Evolutionary conservation across 2,888 invertebrate genomes (phyloP), one percentile per base, ranked within the genome.

Genomic region (Endotricha flammealis): DNA sequence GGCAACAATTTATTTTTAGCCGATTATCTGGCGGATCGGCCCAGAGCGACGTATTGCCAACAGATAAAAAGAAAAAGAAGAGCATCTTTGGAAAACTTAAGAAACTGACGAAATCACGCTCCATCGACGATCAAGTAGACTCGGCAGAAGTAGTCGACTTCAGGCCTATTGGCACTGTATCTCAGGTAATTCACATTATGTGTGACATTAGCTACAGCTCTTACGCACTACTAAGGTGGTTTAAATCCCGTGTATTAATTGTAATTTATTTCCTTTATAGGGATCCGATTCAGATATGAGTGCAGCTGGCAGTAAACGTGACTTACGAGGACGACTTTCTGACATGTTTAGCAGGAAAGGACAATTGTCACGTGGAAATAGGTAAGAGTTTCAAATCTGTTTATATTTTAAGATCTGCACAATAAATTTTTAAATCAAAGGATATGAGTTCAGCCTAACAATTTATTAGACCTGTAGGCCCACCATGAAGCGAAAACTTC

Each of bases 21-120:
- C 91, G 95, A 25, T 78, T 95, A 50, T 96, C 95, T 0, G 93
- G 92, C 27, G 94, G 94, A 7, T 96, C 95, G 1, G 93, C 93
- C 0, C 94, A 95, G 71, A 95, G 95, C 69, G 96, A 95, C 59
- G 89, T 91, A 48, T 72, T 92, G 38, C 90, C 92, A 2, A 87
- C 91, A 17, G 92, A 94, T 38, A 95, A 94, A 67, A 93, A 94
- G 77, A 92, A 93, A 76, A 93, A 93, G 80, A 93, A 93, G 73
- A 90, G 95, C 32, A 78, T 96, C 20, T 93, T 95, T 64, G 93
- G 94, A 10, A 96, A 95, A 81, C 74, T 96, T 47, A 93, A 94
- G 59, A 93, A 94, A 64, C 78, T 96, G 33, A 95, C 95, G 1
- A 96, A 95, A 74, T 94, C 95, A 1, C 90, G 93, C 30, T 94